Percentiles rank a stretch among this genome's conserved stretches.
These are phyloP conservation scores for Clamator glandarius DNA, from an alignment of 2,797 vertebrate genomes.

Conservation along the genomic window DNA sequence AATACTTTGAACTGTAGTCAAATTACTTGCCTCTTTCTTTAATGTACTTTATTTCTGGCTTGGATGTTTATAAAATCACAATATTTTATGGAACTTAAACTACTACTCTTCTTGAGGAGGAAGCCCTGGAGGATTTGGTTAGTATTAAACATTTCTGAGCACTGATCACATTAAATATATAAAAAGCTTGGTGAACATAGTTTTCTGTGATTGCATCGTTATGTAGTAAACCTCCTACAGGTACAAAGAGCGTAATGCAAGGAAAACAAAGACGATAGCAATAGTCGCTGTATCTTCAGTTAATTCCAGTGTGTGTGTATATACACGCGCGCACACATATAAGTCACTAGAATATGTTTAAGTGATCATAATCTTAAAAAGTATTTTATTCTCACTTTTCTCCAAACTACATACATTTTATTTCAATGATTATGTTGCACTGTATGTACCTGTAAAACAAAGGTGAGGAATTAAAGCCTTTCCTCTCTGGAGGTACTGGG, in stretches of 20 bases:
- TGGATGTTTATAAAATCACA: constrained; percentile 45
- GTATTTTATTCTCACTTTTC: not conserved
- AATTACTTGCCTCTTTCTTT: constrained; percentile 26
- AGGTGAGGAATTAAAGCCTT: not conserved
- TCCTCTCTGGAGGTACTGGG: not conserved
- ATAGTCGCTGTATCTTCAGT: not conserved
- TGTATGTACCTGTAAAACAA: not conserved
- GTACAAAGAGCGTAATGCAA: not conserved
- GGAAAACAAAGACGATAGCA: not conserved
- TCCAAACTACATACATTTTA: not conserved
- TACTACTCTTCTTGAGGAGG: not conserved
- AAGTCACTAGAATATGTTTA: not conserved
- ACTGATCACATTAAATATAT: not conserved
- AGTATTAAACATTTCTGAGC: constrained; percentile 8
- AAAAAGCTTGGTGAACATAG: not conserved
- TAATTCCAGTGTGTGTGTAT: not conserved
- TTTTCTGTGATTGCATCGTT: constrained; percentile 4
- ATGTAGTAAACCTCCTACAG: not conserved
- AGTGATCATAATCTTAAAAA: not conserved
- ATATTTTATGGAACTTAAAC: not conserved
- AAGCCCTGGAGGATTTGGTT: constrained; percentile 1
- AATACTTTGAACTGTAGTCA: constrained; percentile 52
- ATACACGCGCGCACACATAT: not conserved
- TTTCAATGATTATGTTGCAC: not conserved
- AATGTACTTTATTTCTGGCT: constrained; percentile 6